Evolutionary conservation across 2,113 vertebrate species (phyloP).

Genomic region (Calcarius ornatus): DNA sequence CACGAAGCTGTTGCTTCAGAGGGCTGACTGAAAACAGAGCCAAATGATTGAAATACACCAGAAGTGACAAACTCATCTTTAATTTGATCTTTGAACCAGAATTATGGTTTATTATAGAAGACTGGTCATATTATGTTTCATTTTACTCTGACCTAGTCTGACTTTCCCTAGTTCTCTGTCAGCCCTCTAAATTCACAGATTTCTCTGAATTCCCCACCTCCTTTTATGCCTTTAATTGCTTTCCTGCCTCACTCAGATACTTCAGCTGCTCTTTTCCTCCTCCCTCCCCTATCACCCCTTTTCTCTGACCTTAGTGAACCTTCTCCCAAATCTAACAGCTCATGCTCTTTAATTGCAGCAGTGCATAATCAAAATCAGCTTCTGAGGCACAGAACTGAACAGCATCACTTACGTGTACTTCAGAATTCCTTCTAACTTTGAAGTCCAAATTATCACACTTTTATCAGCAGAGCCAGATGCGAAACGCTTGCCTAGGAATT

Average conservation of each 20-base stretch:
- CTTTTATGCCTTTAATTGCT: neutral
- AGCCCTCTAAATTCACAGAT: neutral
- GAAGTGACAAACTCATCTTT: neutral
- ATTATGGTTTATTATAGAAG: neutral
- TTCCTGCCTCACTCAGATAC: neutral
- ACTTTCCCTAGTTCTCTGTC: neutral
- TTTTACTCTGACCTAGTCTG: neutral
- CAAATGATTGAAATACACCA: neutral
- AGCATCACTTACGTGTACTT: constrained; percentile 91
- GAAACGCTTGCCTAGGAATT: constrained; percentile 89
- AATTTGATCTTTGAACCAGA: neutral
- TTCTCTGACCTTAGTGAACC: neutral
- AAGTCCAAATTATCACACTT: constrained; percentile 98
- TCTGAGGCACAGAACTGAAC: neutral
- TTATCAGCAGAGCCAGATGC: constrained; percentile 97
- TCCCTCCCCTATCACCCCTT: neutral
- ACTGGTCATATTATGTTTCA: neutral
- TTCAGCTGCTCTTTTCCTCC: neutral
- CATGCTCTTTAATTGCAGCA: neutral
- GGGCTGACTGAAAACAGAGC: neutral
- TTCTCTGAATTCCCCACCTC: neutral
- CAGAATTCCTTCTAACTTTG: constrained; percentile 96
- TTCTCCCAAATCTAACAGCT: neutral
- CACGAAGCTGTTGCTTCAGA: neutral
- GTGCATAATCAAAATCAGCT: neutral